These are phyloP conservation scores for Pitta sordida DNA, from an alignment of 2,113 vertebrate species.

Conservation along the genomic window DNA sequence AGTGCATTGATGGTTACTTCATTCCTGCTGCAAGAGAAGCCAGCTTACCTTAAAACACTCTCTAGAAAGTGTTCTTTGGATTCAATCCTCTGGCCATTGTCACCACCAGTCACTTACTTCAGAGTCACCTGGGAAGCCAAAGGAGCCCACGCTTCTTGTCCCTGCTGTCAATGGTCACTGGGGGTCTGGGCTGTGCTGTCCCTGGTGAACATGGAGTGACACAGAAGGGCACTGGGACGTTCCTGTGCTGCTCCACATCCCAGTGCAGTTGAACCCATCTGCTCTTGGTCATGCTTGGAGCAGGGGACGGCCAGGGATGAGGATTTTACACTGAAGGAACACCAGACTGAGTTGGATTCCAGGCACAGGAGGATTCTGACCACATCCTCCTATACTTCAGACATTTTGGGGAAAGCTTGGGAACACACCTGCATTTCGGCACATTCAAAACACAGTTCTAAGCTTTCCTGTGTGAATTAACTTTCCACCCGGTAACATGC, in stretches of 20 bases:
- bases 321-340: too few species aligned
- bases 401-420: background rate
- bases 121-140: background rate
- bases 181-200: background rate
- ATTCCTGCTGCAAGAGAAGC: background rate
- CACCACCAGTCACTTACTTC: background rate
- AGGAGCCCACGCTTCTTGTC: rapidly evolving
- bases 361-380: rapidly evolving
- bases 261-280: rapidly evolving
- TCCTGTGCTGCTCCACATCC: rapidly evolving
- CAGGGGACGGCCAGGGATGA: rapidly evolving
- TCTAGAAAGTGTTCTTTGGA: too few species aligned
- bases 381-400: rapidly evolving
- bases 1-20: rapidly evolving
- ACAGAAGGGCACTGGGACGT: rapidly evolving
- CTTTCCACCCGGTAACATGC: background rate
- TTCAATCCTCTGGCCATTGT: background rate
- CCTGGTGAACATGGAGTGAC: rapidly evolving
- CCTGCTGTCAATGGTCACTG: rapidly evolving
- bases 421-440: rapidly evolving
- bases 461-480: background rate
- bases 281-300: background rate
- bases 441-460: background rate
- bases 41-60: background rate
- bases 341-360: background rate